These are phyloP conservation scores for Orthosia incerta DNA, from an alignment of 2,888 invertebrate genomes.

Conservation along the genomic window DNA sequence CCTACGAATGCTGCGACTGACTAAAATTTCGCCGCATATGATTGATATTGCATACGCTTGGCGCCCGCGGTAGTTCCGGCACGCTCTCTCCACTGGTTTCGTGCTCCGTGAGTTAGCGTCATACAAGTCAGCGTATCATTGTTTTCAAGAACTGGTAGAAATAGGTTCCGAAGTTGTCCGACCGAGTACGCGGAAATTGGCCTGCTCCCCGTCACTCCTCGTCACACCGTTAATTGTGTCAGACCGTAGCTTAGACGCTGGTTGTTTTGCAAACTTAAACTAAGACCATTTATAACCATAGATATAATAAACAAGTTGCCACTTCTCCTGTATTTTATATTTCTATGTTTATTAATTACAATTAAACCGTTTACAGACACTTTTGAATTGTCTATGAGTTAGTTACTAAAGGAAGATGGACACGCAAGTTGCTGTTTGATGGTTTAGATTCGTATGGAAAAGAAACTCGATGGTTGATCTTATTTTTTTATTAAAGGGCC, in stretches of 20 bases:
- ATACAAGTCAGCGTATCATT: too few relatives aligned
- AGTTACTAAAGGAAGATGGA: neutral
- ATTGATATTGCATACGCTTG: too few relatives aligned
- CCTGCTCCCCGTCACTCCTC: slow-evolving; percentile 23
- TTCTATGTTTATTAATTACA: too few relatives aligned
- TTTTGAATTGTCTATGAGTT: neutral
- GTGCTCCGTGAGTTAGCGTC: too few relatives aligned
- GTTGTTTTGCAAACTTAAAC: slow-evolving; percentile 3
- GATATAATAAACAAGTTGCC: too few relatives aligned
- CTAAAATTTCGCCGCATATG: too few relatives aligned
- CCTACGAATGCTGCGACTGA: too few relatives aligned
- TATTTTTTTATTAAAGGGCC: too few relatives aligned
- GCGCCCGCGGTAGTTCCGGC: too few relatives aligned
- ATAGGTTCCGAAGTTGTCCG: neutral
- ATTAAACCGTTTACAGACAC: neutral
- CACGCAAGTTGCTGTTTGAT: neutral
- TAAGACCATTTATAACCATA: slow-evolving; percentile 2
- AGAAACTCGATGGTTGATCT: too few relatives aligned
- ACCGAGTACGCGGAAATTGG: slow-evolving; percentile 11
- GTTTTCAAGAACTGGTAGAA: slow-evolving; percentile 1
- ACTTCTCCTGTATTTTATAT: too few relatives aligned
- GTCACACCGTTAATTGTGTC: slow-evolving; percentile 27
- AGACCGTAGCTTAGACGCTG: neutral
- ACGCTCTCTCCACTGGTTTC: too few relatives aligned
- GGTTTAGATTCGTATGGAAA: neutral